These are phyloP conservation scores for Halyomorpha halys DNA, from an alignment of 1,140 invertebrate genomes.

Conservation along the genomic window DNA sequence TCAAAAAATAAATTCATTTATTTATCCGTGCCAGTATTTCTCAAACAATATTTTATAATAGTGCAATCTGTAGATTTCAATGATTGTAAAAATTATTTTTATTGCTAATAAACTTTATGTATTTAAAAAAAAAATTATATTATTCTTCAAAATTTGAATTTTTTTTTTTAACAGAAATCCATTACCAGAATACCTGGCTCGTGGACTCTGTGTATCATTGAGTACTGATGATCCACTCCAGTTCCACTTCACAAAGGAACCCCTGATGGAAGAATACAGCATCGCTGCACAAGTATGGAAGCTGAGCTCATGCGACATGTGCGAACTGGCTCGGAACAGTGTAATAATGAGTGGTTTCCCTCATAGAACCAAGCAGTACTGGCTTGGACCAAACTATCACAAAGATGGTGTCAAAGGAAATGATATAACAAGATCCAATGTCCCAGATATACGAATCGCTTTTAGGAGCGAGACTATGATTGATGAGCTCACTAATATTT, in stretches of 20 bases:
- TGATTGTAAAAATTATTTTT: too few relatives aligned
- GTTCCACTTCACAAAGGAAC: conserved; percentile 99
- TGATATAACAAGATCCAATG: conserved; percentile 93
- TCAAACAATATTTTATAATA: too few relatives aligned
- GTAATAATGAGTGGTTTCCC: conserved; percentile 96
- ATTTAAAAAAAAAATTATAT: too few relatives aligned
- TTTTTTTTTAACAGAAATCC: conserved; percentile 55
- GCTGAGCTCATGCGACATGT: conserved; percentile 96
- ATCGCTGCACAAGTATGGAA: conserved; percentile 99
- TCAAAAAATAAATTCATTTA: too few relatives aligned
- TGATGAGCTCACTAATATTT: conserved; percentile 22
- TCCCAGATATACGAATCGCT: conserved; percentile 90
- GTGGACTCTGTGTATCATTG: conserved; percentile 86
- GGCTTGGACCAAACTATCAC: conserved; percentile 91
- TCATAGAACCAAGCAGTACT: conserved; percentile 92
- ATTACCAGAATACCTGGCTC: conserved; percentile 87
- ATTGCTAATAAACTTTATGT: too few relatives aligned
- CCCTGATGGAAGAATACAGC: conserved; percentile 98
- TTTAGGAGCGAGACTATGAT: conserved; percentile 78
- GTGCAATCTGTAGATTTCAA: too few relatives aligned
- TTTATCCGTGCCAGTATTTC: too few relatives aligned
- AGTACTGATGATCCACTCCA: conserved; percentile 97
- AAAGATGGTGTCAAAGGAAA: conserved; percentile 93
- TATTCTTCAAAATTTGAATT: too few relatives aligned
- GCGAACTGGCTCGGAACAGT: conserved; percentile 91